Evolutionary conservation across 2,888 invertebrate species (phyloP).

Genomic region (Acleris laterana): DNA sequence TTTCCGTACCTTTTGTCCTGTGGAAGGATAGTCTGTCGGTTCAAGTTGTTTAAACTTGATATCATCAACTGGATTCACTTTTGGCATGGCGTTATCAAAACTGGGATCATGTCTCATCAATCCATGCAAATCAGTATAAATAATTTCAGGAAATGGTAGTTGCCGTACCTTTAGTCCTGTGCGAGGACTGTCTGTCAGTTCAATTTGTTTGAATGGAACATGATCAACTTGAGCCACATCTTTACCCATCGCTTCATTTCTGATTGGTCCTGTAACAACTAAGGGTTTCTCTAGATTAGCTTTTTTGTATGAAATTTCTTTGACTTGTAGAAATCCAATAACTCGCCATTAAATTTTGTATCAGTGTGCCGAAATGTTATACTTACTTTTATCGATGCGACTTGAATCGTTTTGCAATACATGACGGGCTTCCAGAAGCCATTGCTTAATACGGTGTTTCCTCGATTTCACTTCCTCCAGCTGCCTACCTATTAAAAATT

Average conservation of each 20-base stretch:
- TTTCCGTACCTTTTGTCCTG: background rate
- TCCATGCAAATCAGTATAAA: background rate
- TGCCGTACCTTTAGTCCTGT: background rate
- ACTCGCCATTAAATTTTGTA: conserved; percentile 35
- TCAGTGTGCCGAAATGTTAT: conserved; percentile 37
- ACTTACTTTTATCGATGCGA: conserved; percentile 29
- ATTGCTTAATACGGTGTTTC: conserved; percentile 45
- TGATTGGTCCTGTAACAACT: too few species aligned
- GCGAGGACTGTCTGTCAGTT: background rate
- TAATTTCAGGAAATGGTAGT: background rate
- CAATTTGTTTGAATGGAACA: background rate
- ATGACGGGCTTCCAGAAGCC: conserved; percentile 47
- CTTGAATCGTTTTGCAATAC: conserved; percentile 41
- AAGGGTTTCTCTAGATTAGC: too few species aligned
- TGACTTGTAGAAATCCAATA: background rate
- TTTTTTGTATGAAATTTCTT: too few species aligned
- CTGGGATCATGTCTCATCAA: background rate
- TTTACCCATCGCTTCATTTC: too few species aligned
- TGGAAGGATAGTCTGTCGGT: background rate
- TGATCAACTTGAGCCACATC: too few species aligned
- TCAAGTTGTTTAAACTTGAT: background rate
- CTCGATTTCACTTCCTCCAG: conserved; percentile 47
- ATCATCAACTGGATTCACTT: background rate
- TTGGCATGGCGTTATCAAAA: background rate
- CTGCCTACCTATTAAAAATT: conserved; percentile 51